Base-by-base conservation (phyloP, 2,113 vertebrate genomes). In the Xyliphius kryptos region DNA sequence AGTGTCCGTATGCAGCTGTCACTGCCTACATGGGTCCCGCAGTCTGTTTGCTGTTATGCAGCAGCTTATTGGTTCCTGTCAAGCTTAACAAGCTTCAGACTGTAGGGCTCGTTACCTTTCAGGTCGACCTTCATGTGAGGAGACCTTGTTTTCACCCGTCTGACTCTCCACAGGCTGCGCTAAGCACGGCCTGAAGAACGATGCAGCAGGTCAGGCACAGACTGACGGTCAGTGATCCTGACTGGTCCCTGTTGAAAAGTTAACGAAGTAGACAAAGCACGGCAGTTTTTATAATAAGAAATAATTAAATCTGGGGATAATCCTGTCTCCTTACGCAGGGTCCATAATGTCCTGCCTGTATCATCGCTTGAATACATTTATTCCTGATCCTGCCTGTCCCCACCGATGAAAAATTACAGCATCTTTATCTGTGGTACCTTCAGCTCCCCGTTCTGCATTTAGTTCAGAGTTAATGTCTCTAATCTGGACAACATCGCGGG, bases 121-220 rank as follows among this genome's bases (percentile, higher is more conserved):
- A 38, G 54, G 51, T 19, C 67, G 70, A 63, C 70, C 65, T 67
- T 67, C 70, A 59, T 14, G 14, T n/a, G 41, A 56, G 44, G 13
- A 15, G 47, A 44, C 54, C 55, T 68, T 22, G 2, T 41, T 57
- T 59, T 51, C 32, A 32, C 21, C 17, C n/a, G n/a, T 52, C 52
- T 46, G 40, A 37, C 37, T 21, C 59, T 57, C 41, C 53, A 37
- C 14, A 1, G 22, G 36, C 50, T 54, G 19, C 5, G 6, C 44
- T 63, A 67, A 54, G 56, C 38, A n/a, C 14, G 9, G 46, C 12
- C 62, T 36, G 38, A 53, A 46, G 12, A 59, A 47, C 44, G 36
- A 48, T 67, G 17, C 9, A 13, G 17, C 32, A 12, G 36, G 59
- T 40, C 20, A 47, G 26, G 53, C 21, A 14, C 26, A 56, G 15